phyloP scores from a whole-genome alignment of 2,797 vertebrate genomes.

The Eidolon dupreanum region DNA sequence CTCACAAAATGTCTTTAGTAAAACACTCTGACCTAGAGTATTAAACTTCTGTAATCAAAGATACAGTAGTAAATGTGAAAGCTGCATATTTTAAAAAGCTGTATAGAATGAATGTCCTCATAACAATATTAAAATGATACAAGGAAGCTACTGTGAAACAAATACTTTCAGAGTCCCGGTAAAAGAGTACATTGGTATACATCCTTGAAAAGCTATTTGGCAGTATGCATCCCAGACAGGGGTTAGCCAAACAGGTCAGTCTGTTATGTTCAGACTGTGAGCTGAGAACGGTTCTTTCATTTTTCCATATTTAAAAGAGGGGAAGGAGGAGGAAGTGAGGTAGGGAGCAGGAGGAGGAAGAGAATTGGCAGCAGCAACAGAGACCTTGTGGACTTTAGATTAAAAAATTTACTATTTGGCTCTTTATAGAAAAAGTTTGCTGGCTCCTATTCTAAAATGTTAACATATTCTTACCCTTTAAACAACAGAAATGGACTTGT shows the following conservation, averaged over 20 bases:
- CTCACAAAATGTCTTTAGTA: not conserved
- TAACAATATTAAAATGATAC: not conserved
- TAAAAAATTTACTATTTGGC: not conserved
- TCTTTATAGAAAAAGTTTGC: not conserved
- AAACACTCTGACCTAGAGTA: slow-evolving; percentile 1
- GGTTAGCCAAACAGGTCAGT: not conserved
- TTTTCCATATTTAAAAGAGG: not conserved
- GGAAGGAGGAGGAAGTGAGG: not conserved
- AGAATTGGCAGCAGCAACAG: not conserved
- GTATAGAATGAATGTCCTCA: not conserved
- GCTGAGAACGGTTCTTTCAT: not conserved
- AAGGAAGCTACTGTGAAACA: not conserved
- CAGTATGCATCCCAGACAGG: not conserved
- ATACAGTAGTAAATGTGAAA: not conserved
- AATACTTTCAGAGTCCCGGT: not conserved
- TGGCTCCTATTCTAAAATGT: not conserved
- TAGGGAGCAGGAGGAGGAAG: not conserved
- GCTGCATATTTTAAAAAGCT: not conserved
- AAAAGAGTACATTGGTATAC: not conserved
- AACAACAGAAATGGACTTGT: not conserved
- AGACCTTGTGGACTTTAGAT: not conserved
- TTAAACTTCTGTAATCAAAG: not conserved
- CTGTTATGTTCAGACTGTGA: not conserved
- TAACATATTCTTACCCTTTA: not conserved
- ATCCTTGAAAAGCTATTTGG: not conserved